Evolutionary conservation across 1,140 invertebrate genomes (phyloP).

Genomic region (Scaptomyza hsui): DNA sequence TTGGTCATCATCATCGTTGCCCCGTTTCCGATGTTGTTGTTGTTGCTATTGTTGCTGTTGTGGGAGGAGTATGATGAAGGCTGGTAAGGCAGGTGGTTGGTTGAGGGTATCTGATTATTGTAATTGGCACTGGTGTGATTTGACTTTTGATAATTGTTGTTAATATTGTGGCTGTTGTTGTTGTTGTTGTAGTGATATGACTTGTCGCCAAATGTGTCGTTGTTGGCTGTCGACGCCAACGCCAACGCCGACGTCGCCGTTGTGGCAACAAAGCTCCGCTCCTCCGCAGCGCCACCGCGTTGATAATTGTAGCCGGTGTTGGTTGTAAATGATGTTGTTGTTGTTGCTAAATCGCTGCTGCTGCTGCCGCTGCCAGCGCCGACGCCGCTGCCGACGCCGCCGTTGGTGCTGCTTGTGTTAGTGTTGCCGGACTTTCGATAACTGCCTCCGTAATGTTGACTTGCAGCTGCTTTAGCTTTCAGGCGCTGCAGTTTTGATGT

Average conservation of each 20-base stretch:
- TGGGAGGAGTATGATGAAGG: constrained; percentile 35
- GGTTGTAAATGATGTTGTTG: constrained; percentile 40
- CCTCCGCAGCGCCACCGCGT: constrained; percentile 78
- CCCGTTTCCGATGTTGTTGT: constrained; percentile 36
- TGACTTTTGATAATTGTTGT: constrained; percentile 74
- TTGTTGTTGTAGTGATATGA: constrained; percentile 68
- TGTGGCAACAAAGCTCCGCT: constrained; percentile 71
- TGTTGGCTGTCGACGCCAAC: constrained; percentile 52
- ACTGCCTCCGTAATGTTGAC: constrained; percentile 70
- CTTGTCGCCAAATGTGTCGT: constrained; percentile 51
- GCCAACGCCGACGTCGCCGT: constrained; percentile 66
- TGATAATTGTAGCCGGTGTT: constrained; percentile 64
- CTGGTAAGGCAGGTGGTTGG: constrained; percentile 69
- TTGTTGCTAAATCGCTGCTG: constrained; percentile 34
- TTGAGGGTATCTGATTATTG: constrained; percentile 60
- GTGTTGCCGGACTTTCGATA: constrained; percentile 63
- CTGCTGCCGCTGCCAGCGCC: constrained; percentile 16
- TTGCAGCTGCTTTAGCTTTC: constrained; percentile 81
- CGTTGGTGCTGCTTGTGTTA: constrained; percentile 19
- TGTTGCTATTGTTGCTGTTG: constrained; percentile 37
- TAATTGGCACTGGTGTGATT: constrained; percentile 79
- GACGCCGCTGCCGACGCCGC: constrained; percentile 11
- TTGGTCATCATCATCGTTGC: constrained; percentile 81
- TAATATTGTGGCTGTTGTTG: constrained; percentile 30
- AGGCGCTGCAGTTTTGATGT: constrained; percentile 80